Evolutionary conservation across 1,140 invertebrate species (phyloP).

Genomic region (Archegozetes longisetosus): DNA sequence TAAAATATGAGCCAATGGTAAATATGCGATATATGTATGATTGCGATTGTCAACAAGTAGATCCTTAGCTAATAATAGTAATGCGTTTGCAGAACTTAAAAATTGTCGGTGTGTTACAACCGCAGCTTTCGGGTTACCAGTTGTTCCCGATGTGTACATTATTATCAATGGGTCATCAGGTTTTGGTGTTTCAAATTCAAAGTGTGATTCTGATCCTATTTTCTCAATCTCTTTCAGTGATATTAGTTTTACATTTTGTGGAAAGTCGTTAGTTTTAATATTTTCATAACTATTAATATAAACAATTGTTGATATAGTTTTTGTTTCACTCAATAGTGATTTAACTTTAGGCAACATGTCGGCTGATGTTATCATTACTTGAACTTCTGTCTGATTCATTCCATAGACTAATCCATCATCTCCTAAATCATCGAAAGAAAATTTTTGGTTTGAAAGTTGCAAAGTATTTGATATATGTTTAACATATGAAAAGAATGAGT

Average conservation of each 20-base stretch:
- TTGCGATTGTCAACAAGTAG: conserved; percentile 55
- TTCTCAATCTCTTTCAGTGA: not conserved
- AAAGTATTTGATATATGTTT: no score
- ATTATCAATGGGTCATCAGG: conserved; percentile 65
- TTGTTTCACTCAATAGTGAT: not conserved
- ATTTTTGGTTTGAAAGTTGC: not conserved
- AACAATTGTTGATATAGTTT: not conserved
- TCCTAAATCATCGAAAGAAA: conserved; percentile 33
- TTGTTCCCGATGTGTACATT: conserved; percentile 91
- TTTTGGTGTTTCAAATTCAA: not conserved
- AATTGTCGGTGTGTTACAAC: conserved; percentile 16
- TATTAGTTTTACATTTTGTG: not conserved
- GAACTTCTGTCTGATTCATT: conserved; percentile 88
- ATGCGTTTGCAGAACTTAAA: conserved; percentile 3
- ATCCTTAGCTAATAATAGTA: conserved; percentile 25
- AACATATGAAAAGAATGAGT: conserved; percentile 72
- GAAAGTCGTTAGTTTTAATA: not conserved
- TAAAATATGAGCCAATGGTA: conserved; percentile 92
- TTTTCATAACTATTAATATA: conserved; percentile 11
- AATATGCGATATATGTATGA: conserved; percentile 83
- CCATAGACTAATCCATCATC: conserved; percentile 89
- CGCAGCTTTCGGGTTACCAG: conserved; percentile 62
- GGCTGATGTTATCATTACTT: conserved; percentile 25
- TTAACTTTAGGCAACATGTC: conserved; percentile 22
- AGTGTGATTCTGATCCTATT: not conserved